Base-by-base conservation (phyloP, 2,888 invertebrate species). In the Myopa tessellatipennis region DNA sequence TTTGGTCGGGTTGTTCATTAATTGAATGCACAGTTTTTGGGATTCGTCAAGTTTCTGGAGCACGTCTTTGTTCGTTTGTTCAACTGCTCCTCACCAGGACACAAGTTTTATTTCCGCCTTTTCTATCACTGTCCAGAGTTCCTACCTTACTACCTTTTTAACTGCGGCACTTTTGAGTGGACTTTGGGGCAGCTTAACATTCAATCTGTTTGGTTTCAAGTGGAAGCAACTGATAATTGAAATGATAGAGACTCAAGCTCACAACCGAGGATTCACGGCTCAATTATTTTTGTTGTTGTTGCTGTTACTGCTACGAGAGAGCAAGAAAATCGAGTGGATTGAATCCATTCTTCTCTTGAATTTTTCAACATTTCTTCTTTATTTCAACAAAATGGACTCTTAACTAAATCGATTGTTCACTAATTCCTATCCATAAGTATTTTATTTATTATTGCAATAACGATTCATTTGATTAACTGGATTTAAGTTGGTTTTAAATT, bases 151-250 rank as follows among this genome's bases (percentile, higher is more conserved):
- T 52, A 38, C 67, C 38, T 67, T 67, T 36, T 40, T 5, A 55
- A n/a, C 63, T 12, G 69, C 70, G 50, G 70, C 52, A 55, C 14
- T 36, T 73, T 45, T 63, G 38, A 68, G 58, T 69, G 52, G 60
- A 45, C 36, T 75, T 75, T 69, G 8, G 55, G 69, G 36, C 40
- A 69, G 61, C 58, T 75, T 69, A 75, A 75, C 75, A 60, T 75
- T 75, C 68, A 75, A 75, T 75, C 68, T 69, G 75, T 69, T 75
- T 69, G 45, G 45, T 58, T 68, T 75, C 68, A 60, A 75, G 75
- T 74, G 75, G 45, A 68, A 45, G 68, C 52, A 58, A 68, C 60
- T 69, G 75, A 69, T 75, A 75, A 75, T 75, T 75, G 61, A 75
- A 75, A 75, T 69, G 75, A 69, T 75, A 75, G 60, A 69, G 45